Evolutionary conservation across 2,888 invertebrate species (phyloP).

Genomic region (Lordiphosa andalusiaca): DNA sequence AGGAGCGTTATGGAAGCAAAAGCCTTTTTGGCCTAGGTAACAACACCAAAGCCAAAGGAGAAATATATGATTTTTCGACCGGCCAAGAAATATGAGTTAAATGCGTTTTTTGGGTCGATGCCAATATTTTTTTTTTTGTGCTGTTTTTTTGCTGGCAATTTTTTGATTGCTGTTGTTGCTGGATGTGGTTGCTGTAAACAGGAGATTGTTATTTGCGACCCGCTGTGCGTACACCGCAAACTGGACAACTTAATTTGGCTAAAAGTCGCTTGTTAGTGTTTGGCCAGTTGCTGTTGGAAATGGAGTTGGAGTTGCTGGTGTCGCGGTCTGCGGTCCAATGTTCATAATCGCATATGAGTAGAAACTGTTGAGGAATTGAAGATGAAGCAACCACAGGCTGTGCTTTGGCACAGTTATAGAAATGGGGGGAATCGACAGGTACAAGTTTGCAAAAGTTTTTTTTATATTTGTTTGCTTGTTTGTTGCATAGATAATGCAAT

Average conservation of each 20-base stretch:
- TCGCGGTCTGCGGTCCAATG: slow-evolving; percentile 24
- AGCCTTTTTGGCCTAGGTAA: background rate
- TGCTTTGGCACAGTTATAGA: slow-evolving; percentile 37
- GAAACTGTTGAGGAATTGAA: slow-evolving; percentile 34
- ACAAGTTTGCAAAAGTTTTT: slow-evolving; percentile 45
- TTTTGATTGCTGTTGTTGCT: slow-evolving; percentile 57
- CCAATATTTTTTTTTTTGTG: slow-evolving; percentile 34
- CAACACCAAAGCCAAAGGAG: slow-evolving; percentile 4
- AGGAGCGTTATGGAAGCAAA: slow-evolving; percentile 26
- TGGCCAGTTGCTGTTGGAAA: slow-evolving; percentile 59
- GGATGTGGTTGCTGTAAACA: slow-evolving; percentile 63
- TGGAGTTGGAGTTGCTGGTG: slow-evolving; percentile 30
- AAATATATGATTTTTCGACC: slow-evolving; percentile 36
- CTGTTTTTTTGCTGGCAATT: slow-evolving; percentile 34
- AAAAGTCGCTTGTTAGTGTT: slow-evolving; percentile 60
- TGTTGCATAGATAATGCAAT: slow-evolving; percentile 29
- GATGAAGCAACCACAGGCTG: slow-evolving; percentile 32
- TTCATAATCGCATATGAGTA: slow-evolving; percentile 40
- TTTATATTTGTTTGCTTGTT: slow-evolving; percentile 8
- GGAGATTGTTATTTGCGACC: slow-evolving; percentile 73
- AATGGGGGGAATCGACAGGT: slow-evolving; percentile 46
- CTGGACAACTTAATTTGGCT: slow-evolving; percentile 64
- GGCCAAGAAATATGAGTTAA: slow-evolving; percentile 71
- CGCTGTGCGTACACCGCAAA: slow-evolving; percentile 75
- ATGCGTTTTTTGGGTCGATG: slow-evolving; percentile 67